Conservation (phyloP, 37 sponge, comb jelly and placozoan genomes). For the Eunapius fragilis region DNA sequence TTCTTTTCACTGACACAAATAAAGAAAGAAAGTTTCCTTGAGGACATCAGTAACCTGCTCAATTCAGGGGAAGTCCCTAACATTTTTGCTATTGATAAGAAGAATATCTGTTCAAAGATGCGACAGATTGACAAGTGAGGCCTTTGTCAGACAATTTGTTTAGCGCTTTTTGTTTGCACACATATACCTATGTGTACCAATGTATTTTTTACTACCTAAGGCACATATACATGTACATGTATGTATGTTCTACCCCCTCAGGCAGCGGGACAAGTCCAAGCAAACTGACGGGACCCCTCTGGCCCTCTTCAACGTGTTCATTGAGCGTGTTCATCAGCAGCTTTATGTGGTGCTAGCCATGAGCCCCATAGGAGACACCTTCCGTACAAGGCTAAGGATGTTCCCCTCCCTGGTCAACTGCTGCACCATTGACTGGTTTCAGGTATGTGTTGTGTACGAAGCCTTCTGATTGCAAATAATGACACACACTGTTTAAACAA, state of each 20-base stretch:
- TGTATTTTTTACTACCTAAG: too few relatives aligned
- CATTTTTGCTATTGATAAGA: slow-evolving; percentile 96
- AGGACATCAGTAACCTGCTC: slow-evolving; percentile 94
- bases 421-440: slow-evolving; percentile 99
- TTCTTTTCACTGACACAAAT: slow-evolving; percentile 97
- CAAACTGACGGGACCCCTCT: slow-evolving; percentile 98
- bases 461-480: too few relatives aligned
- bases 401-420: slow-evolving; percentile 99
- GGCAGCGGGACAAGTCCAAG: slow-evolving; percentile 85
- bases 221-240: background rate
- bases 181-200: background rate
- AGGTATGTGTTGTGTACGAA: slow-evolving; percentile 72
- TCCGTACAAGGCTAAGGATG: slow-evolving; percentile 88
- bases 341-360: slow-evolving; percentile 97
- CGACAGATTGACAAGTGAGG: slow-evolving; percentile 93
- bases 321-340: slow-evolving; percentile 93
- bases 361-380: slow-evolving; percentile 98
- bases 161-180: background rate
- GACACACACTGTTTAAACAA: too few relatives aligned
- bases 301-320: slow-evolving; percentile 94
- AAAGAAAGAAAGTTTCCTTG: slow-evolving; percentile 95
- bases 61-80: slow-evolving; percentile 98
- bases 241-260: slow-evolving; percentile 13
- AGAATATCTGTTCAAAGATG: slow-evolving; percentile 92
- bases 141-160: background rate